Conservation (phyloP, 2,113 vertebrate species). For the Deroptyus accipitrinus region DNA sequence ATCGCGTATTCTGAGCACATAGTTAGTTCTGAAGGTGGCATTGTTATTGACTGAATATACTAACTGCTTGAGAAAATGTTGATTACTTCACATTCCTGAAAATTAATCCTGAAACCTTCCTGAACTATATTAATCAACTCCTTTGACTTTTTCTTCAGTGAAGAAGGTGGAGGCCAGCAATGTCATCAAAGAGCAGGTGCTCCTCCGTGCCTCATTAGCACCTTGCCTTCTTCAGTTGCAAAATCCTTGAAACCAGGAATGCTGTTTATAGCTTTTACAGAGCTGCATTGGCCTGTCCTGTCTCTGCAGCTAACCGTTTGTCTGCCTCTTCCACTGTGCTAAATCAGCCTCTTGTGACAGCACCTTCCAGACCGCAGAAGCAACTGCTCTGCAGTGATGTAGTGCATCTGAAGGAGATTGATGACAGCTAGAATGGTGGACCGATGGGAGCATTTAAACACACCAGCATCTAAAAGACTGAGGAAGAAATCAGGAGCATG, state of each 20-base stretch:
- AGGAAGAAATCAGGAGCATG: not conserved
- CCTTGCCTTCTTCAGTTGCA: constrained; percentile 6
- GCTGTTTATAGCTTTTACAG: constrained; percentile 4
- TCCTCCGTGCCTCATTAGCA: constrained; percentile 50
- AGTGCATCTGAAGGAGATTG: not conserved
- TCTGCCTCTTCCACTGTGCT: not conserved
- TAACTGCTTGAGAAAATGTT: constrained; percentile 60
- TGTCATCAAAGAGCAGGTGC: constrained; percentile 32
- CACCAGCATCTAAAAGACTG: not conserved
- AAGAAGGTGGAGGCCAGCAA: constrained; percentile 30
- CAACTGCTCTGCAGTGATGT: not conserved
- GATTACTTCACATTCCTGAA: constrained; percentile 65
- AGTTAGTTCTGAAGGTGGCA: constrained; percentile 46
- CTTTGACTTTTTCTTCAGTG: constrained; percentile 39
- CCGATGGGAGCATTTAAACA: not conserved
- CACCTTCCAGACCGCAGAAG: not conserved
- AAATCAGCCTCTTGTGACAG: constrained; percentile 27
- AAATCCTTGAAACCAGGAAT: not conserved
- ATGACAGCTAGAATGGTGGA: not conserved
- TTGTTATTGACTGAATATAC: constrained; percentile 53
- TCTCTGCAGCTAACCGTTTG: not conserved
- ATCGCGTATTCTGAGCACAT: constrained; percentile 39
- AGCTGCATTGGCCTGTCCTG: not conserved
- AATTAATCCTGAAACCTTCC: constrained; percentile 63
- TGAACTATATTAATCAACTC: constrained; percentile 59